Base-by-base conservation (phyloP, 2,888 invertebrate species). In the Philereme transversata region DNA sequence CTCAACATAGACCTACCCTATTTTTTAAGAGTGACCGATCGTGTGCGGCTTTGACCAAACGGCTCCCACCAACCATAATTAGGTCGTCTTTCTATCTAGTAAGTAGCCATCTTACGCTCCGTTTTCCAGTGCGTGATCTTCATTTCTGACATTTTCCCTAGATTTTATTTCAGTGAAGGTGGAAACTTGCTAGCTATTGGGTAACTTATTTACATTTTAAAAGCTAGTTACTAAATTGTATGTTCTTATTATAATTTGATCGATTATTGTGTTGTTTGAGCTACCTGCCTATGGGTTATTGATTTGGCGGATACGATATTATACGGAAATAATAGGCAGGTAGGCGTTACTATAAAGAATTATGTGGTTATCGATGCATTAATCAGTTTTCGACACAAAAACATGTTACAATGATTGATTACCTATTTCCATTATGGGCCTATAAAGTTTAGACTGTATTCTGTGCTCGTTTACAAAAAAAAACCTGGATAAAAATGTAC, bases 381-480 rank as follows among this genome's bases (percentile, higher is more conserved):
- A 58, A 64, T 64, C 64, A 64, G 58, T 50, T 57, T 60, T 47
- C 41, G 33, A 55, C 47, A 55, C 33, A 58, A 46, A 57, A 57
- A 58, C 62, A 52, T 62, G 62, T 22, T 45, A 40, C 50, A 67
- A 59, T 56, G 51, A 60, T 62, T 57, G 45, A 51, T 57, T 57
- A 45, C 22, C 51, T 11, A 22, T 53, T 57, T 52, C 48, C 35
- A 22, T 38, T 40, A 3, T 38, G 8, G 40, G 40, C 6, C 6
- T 40, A 40, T 6, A 8, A 5, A 7, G 6, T 8, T 8, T 40
- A 4, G 3, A 40, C 7, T 8, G 40, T 5, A 40, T 6, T 40
- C 40, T 8, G 40, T 6, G 6, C 7, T 4, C 5, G 40, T 40
- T 40, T 40, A 8, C 4, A 10, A 22, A 10, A 47, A n/a, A 1